Percentiles rank a stretch among this genome's conserved stretches.
Evolutionary conservation across 2,797 vertebrate genomes (phyloP).

Genomic region (Martes flavigula): DNA sequence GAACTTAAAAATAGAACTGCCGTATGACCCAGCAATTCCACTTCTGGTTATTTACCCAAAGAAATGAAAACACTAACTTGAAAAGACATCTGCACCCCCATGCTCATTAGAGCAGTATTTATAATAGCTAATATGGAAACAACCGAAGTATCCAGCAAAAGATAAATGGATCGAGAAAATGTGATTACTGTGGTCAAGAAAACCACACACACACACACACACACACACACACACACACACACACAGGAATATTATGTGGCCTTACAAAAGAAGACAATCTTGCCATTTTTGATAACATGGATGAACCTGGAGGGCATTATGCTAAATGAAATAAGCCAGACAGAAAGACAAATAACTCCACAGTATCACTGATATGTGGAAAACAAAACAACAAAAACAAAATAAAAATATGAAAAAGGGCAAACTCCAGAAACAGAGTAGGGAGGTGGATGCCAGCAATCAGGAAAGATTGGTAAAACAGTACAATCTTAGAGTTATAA

Average conservation of each 20-base stretch:
- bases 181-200: not conserved
- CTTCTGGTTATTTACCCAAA: not conserved
- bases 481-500: not conserved
- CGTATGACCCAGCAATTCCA: not conserved
- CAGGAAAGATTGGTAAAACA: not conserved
- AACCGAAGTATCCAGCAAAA: not conserved
- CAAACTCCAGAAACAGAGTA: not conserved
- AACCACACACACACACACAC: not conserved
- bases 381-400: not conserved
- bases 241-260: not conserved
- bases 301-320: not conserved
- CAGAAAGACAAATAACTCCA: not conserved
- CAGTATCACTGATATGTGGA: not conserved
- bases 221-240: not conserved
- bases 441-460: not conserved
- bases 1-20: not conserved
- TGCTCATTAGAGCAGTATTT: not conserved
- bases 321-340: not conserved
- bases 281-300: not conserved
- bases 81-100: not conserved
- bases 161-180: not conserved
- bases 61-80: not conserved
- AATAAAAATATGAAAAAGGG: not conserved
- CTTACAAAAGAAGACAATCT: not conserved
- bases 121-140: not conserved